Evolutionary conservation across 2,797 vertebrate species (phyloP).

Genomic region (Phoebastria nigripes): DNA sequence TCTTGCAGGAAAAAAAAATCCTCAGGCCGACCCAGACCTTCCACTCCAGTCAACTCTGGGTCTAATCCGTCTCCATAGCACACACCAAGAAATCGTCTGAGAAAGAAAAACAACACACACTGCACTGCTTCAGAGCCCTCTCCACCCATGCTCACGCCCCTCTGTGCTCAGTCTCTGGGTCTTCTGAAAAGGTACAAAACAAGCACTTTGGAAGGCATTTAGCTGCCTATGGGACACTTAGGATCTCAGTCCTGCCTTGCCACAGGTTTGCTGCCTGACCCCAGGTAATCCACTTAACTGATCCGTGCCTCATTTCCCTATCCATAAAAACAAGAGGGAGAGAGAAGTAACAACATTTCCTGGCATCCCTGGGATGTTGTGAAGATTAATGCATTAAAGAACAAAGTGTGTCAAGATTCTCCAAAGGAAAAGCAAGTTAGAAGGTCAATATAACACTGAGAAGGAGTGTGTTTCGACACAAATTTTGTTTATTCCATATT

Average conservation of each 20-base stretch:
- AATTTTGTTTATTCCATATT: neutral
- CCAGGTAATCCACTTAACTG: neutral
- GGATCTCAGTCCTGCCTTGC: neutral
- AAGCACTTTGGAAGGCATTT: neutral
- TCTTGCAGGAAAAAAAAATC: neutral
- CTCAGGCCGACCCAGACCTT: neutral
- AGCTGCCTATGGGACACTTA: neutral
- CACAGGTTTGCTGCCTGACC: neutral
- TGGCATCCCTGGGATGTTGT: neutral
- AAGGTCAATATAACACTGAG: neutral
- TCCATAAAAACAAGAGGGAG: neutral
- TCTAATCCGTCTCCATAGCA: neutral
- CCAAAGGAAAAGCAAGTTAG: neutral
- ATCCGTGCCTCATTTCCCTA: neutral
- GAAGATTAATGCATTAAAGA: neutral
- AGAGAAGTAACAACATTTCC: neutral
- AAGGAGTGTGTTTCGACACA: neutral
- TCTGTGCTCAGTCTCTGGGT: neutral
- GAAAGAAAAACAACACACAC: neutral
- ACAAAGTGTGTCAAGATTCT: neutral
- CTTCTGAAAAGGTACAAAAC: neutral
- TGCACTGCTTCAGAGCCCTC: neutral
- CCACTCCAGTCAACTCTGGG: neutral
- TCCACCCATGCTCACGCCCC: neutral
- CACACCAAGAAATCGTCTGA: neutral